phyloP scores from a whole-genome alignment of 2,888 invertebrate species.

The Drosophila paramelanica region DNA sequence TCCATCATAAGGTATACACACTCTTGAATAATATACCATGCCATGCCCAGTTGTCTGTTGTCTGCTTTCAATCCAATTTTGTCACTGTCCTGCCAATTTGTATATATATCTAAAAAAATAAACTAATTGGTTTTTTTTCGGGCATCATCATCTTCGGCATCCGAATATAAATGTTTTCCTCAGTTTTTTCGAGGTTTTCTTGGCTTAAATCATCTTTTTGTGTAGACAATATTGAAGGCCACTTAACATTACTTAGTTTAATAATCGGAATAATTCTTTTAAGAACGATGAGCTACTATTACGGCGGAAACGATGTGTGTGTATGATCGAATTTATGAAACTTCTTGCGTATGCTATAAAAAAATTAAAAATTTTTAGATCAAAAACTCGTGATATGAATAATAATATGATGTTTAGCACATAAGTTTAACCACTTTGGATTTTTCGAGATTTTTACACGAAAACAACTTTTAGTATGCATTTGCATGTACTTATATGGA shows the following conservation, averaged over 20 bases:
- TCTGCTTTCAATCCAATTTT: no score
- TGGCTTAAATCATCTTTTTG: background rate
- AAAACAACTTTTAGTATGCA: background rate
- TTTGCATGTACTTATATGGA: background rate
- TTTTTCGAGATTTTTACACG: background rate
- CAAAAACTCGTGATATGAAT: slow-evolving; percentile 8
- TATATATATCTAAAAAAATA: no score
- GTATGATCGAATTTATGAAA: no score
- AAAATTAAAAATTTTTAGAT: background rate
- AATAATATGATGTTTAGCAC: slow-evolving; percentile 7
- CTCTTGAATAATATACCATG: no score
- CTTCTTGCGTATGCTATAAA: no score
- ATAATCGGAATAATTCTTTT: background rate
- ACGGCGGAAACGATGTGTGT: background rate
- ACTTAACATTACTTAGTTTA: no score
- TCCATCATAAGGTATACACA: no score
- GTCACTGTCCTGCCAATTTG: no score
- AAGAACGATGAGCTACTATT: background rate
- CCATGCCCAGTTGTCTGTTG: no score
- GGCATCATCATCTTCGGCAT: no score
- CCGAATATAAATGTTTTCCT: background rate
- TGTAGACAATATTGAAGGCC: background rate
- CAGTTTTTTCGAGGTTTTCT: background rate
- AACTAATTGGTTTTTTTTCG: no score
- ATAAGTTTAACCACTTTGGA: background rate